phyloP scores from a whole-genome alignment of 2,888 invertebrate species.

The Schrankia costaestrigalis region DNA sequence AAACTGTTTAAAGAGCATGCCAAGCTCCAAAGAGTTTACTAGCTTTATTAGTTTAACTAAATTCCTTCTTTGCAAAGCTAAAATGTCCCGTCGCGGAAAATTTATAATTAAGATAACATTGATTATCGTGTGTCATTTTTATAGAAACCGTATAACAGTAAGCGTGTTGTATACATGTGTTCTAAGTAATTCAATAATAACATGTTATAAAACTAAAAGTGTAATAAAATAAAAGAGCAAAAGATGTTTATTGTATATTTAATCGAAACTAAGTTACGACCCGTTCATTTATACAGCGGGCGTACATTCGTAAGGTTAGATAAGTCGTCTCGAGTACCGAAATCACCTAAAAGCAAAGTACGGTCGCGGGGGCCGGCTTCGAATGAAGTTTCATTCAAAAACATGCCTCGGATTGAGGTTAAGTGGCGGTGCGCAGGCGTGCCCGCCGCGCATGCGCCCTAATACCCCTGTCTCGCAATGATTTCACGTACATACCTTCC shows the following conservation, averaged over 20 bases:
- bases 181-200: too few species aligned
- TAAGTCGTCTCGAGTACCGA: constrained; percentile 44
- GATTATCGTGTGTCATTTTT: too few species aligned
- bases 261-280: constrained; percentile 17
- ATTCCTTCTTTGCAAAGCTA: too few species aligned
- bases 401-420: constrained; percentile 76
- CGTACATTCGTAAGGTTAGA: constrained; percentile 34
- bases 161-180: too few species aligned
- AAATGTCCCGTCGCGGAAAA: too few species aligned
- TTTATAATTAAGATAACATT: too few species aligned
- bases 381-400: constrained; percentile 76
- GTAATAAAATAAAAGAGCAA: too few species aligned
- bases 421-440: constrained; percentile 71
- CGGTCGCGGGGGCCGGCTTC: constrained; percentile 54
- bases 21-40: too few species aligned
- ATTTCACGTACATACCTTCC: constrained; percentile 70
- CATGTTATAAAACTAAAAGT: too few species aligned
- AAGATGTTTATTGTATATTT: not conserved
- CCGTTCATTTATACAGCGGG: constrained; percentile 15
- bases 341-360: constrained; percentile 63
- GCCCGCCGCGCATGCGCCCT: constrained; percentile 55
- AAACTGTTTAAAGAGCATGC: too few species aligned
- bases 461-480: constrained; percentile 55
- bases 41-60: too few species aligned
- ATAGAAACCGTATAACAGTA: too few species aligned